These are phyloP conservation scores for Alethe diademata DNA, from an alignment of 2,113 vertebrate species.

Conservation along the genomic window DNA sequence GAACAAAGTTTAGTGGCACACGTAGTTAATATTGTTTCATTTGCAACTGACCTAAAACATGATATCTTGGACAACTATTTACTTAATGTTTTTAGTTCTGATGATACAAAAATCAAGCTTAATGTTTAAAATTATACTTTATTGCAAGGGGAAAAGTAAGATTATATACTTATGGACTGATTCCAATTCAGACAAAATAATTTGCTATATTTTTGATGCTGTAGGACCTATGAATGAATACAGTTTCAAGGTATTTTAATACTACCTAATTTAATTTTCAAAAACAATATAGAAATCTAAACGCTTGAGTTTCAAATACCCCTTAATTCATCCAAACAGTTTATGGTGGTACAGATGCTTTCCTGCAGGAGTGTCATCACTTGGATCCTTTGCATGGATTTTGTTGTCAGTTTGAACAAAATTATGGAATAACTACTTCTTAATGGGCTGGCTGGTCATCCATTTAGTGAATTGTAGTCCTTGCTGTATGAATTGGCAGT, in stretches of 20 bases:
- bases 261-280: not conserved
- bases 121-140: not conserved
- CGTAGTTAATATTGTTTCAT: not conserved
- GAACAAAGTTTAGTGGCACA: not conserved
- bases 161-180: not conserved
- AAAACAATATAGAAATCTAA: not conserved
- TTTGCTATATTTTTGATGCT: not conserved
- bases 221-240: not conserved
- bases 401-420: slow-evolving; percentile 19
- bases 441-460: slow-evolving; percentile 11
- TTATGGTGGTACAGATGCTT: not conserved
- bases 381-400: not conserved
- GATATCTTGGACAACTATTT: not conserved
- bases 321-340: not conserved
- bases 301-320: not conserved
- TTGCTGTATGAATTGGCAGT: slow-evolving; percentile 24
- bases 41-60: not conserved
- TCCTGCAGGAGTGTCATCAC: not conserved
- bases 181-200: not conserved
- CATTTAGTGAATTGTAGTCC: slow-evolving; percentile 12
- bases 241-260: not conserved
- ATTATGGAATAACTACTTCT: slow-evolving; percentile 19
- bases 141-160: not conserved
- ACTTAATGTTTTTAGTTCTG: not conserved
- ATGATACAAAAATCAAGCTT: not conserved